Base-by-base conservation (phyloP, 2,888 invertebrate genomes). In the Idaea aversata region DNA sequence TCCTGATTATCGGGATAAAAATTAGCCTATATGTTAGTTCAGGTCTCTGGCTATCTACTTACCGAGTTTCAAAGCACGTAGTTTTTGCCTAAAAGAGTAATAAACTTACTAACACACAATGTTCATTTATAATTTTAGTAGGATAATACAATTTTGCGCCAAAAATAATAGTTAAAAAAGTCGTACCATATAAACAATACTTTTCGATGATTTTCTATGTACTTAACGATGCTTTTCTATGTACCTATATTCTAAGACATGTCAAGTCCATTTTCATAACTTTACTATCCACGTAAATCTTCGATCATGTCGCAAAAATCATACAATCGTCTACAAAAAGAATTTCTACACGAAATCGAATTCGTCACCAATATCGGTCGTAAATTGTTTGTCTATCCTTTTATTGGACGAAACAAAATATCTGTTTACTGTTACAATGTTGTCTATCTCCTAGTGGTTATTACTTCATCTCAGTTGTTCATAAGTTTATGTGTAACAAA, bases 301-400 rank as follows among this genome's bases (percentile, higher is more conserved):
- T 6, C 13, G 70, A 65, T 10, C 34, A 74, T 74, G 69, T 63
- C 69, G 34, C 64, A 70, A 5, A 78, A 79, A 77, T 63, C 72
- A 5, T 76, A 75, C 57, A 47, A 65, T 25, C 61, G 38, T 65
- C 66, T 84, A 15, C 82, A 80, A 71, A 68, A 73, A 7, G 73
- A 78, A 15, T 81, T 88, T 65, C 62, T 83, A 59, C 58, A 34
- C 7, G 86, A 85, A 78, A 73, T 89, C 63, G 73, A 84, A 66
- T 87, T 77, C 59, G 70, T 90, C 15, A 71, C 75, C 38, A 75
- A 73, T 25, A 72, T 87, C 5, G 85, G 85, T 1, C 68, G 73
- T 5, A 85, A 82, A 73, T 71, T 87, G 60, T 91, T 85, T 63
- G 72, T 88, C 3, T 87, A 75, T 66, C 91, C 91, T 13, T 90